Percentiles rank a stretch among this genome's conserved stretches.
phyloP scores from a whole-genome alignment of 2,888 invertebrate species.

The Tachystola acroxantha region DNA sequence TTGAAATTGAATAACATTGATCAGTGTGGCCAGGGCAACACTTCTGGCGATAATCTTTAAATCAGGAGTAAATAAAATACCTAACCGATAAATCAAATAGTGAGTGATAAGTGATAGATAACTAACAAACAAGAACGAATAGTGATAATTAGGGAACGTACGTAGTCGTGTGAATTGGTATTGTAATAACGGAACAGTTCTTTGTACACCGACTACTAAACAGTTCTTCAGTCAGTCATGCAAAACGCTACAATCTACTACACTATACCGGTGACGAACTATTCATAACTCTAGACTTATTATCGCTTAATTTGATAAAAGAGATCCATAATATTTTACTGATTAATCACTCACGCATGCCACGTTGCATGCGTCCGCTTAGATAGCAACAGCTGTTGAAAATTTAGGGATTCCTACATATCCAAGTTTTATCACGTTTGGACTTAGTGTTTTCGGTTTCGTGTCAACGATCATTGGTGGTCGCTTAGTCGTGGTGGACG shows the following conservation, averaged over 20 bases:
- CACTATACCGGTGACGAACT: too few relatives aligned
- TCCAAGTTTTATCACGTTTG: constrained; percentile 26
- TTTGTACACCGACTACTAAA: too few relatives aligned
- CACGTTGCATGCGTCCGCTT: too few relatives aligned
- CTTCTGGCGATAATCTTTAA: neutral
- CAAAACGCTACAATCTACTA: too few relatives aligned
- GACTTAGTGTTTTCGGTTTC: constrained; percentile 29
- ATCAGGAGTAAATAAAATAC: too few relatives aligned
- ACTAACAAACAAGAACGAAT: neutral
- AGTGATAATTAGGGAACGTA: neutral
- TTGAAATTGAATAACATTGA: too few relatives aligned
- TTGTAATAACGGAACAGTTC: neutral
- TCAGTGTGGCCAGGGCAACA: too few relatives aligned
- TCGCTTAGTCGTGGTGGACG: constrained; percentile 36
- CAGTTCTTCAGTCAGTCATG: too few relatives aligned
- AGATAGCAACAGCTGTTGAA: neutral
- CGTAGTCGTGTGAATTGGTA: neutral
- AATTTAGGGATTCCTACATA: neutral
- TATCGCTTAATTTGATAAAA: too few relatives aligned
- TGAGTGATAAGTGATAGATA: neutral
- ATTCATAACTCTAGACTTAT: too few relatives aligned
- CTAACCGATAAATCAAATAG: neutral
- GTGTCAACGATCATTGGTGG: constrained; percentile 56
- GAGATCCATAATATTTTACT: too few relatives aligned
- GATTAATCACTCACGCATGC: too few relatives aligned